phyloP scores from a whole-genome alignment of 2,113 vertebrate genomes.

The Balaenoptera acutorostrata region DNA sequence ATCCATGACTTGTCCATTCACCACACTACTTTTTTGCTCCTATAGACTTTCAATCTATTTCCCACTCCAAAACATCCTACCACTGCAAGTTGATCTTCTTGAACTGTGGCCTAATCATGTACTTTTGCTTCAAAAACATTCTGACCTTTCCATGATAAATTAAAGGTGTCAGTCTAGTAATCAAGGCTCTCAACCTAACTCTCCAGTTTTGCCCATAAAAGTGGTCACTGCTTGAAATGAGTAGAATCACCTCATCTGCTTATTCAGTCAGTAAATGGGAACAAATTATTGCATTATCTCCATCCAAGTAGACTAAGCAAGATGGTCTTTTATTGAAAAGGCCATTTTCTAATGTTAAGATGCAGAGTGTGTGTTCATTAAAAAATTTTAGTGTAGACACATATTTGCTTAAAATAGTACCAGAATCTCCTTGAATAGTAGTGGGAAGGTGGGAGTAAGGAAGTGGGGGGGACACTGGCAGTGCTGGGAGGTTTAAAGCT shows the following conservation, averaged over 20 bases:
- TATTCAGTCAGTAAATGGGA: neutral
- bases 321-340: neutral
- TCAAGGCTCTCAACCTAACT: neutral
- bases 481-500: neutral
- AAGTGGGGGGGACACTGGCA: fast-evolving
- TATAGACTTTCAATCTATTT: neutral
- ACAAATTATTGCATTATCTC: neutral
- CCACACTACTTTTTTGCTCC: neutral
- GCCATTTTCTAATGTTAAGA: neutral
- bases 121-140: neutral
- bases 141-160: neutral
- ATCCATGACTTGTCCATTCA: neutral
- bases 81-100: neutral
- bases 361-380: neutral
- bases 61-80: neutral
- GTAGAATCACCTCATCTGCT: neutral
- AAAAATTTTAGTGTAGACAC: neutral
- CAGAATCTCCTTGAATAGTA: neutral
- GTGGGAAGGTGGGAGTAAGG: neutral
- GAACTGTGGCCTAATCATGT: neutral
- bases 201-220: neutral
- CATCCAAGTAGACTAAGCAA: neutral
- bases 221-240: neutral
- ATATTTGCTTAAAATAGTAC: neutral
- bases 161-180: neutral